Evolutionary conservation across 2,888 invertebrate species (phyloP), one percentile per base, ranked within the genome.

Genomic region (Oscheius sp.): DNA sequence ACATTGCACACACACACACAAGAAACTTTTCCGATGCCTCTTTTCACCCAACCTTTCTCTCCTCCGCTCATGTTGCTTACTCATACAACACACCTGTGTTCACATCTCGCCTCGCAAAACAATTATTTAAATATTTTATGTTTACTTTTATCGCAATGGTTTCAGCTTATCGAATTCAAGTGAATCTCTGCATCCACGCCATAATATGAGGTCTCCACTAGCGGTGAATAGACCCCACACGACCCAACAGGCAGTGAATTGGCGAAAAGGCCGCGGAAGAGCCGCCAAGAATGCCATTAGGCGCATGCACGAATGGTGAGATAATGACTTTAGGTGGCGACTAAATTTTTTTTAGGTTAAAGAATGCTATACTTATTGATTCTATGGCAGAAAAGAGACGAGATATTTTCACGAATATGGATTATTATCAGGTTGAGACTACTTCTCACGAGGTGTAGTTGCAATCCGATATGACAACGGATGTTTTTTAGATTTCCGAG

Each of bases 211-310:
- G 73, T 75, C 75, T 71, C 73, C 68, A 66, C 68, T 68, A 38
- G 68, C 73, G 59, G 75, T 75, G 71, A 73, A 72, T 71, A 71
- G 75, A 66, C 70, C 73, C 51, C 75, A 73, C 70, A 73, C 71
- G 69, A 72, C 69, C 67, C 62, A 62, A 67, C 72, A 73, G 50
- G 71, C 67, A 65, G 38, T 56, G 44, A 73, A 71, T 65, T 70
- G 70, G 70, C 71, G 75, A 68, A 75, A 73, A 67, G 70, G 66
- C 66, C 70, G 70, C 50, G 75, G 75, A 75, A 69, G 61, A 61
- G 67, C 69, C 62, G 71, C 72, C 62, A 73, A 72, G 51, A 64
- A 64, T 51, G 64, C 64, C 41, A 30, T 38, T 38, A 64, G 51
- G 32, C 64, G 64, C 14, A 41, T 44, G 54, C 38, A 44, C 51